phyloP scores from a whole-genome alignment of 2,797 vertebrate genomes.

The Diplodus sargus region DNA sequence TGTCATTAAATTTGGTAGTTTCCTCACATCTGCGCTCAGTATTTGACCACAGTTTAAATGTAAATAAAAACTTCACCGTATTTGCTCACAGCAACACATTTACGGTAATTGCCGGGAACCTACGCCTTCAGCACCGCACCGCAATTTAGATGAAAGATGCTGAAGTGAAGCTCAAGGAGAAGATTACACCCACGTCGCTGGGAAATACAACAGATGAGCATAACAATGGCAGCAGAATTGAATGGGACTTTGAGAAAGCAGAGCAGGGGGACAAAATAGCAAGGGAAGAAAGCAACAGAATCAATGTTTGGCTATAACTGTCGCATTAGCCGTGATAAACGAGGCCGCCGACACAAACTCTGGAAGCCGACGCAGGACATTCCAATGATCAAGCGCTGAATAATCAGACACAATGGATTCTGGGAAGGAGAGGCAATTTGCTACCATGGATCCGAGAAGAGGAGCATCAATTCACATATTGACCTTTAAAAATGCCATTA shows the following conservation, averaged over 20 bases:
- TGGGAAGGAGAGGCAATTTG: conserved; percentile 77
- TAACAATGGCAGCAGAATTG: conserved; percentile 56
- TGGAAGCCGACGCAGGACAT: conserved; percentile 64
- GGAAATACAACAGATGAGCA: conserved; percentile 51
- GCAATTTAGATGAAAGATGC: conserved; percentile 56
- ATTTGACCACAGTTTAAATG: conserved; percentile 42
- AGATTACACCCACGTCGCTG: conserved; percentile 49
- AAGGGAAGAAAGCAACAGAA: conserved; percentile 59
- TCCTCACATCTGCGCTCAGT: conserved; percentile 21
- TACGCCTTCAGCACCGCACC: conserved; percentile 16
- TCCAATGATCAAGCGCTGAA: conserved; percentile 75
- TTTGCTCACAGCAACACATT: conserved; percentile 27
- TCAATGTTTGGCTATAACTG: conserved; percentile 76
- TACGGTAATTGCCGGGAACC: conserved; percentile 39
- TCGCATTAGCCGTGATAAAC: conserved; percentile 77
- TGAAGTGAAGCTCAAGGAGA: conserved; percentile 50
- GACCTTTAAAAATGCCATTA: conserved; percentile 78
- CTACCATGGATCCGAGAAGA: conserved; percentile 68
- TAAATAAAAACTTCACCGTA: conserved; percentile 33
- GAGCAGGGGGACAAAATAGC: conserved; percentile 53
- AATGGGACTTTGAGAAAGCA: conserved; percentile 60
- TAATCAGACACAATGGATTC: conserved; percentile 79
- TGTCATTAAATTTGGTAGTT: conserved; percentile 1
- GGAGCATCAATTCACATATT: conserved; percentile 71
- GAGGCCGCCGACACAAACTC: conserved; percentile 58